These are phyloP conservation scores for Rostratula benghalensis DNA, from an alignment of 2,113 vertebrate genomes.

Conservation along the genomic window DNA sequence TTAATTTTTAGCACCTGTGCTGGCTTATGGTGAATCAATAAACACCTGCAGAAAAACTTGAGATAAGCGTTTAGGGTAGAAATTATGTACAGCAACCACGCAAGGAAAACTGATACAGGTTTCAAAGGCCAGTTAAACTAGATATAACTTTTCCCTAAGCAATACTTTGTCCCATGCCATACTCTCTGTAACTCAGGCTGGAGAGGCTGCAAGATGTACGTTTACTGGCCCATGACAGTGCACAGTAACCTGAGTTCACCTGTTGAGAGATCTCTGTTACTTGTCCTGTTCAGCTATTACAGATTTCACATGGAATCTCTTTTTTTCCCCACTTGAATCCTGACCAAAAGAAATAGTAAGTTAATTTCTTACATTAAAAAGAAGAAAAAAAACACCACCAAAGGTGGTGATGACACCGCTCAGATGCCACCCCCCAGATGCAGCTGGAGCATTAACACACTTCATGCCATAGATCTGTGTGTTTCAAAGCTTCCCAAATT, in stretches of 20 bases:
- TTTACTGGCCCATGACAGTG: neutral
- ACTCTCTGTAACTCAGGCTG: neutral
- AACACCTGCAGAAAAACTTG: slow-evolving; percentile 37
- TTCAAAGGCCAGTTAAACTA: neutral
- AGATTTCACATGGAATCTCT: neutral
- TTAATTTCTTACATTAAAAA: neutral
- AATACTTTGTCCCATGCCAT: neutral
- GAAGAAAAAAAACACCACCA: neutral
- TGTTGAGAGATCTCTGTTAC: neutral
- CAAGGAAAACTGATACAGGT: slow-evolving; percentile 14
- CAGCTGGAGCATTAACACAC: neutral
- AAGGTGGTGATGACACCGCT: neutral
- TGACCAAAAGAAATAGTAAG: neutral
- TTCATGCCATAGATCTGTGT: neutral
- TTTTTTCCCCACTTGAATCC: neutral
- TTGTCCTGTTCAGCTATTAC: neutral
- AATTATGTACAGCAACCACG: neutral
- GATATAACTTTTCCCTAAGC: neutral
- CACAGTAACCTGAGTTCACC: neutral
- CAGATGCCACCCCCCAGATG: neutral
- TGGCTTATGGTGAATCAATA: slow-evolving; percentile 35
- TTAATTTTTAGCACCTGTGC: slow-evolving; percentile 55
- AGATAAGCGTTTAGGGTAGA: neutral
- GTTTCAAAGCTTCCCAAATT: neutral
- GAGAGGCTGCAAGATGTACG: neutral